Evolutionary conservation across 2,113 vertebrate genomes (phyloP).

Genomic region (Odocoileus virginianus): DNA sequence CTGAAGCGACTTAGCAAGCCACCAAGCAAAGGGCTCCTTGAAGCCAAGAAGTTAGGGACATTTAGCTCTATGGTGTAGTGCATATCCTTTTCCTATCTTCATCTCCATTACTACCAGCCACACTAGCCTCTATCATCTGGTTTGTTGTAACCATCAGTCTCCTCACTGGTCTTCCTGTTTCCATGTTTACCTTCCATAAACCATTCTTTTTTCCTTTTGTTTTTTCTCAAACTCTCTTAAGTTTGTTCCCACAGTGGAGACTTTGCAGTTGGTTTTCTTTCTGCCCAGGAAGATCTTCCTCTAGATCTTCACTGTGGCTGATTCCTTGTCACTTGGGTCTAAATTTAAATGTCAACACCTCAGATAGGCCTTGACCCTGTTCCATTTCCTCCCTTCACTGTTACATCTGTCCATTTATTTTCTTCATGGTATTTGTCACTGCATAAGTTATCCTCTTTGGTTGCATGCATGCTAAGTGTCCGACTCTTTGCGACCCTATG

Average conservation of each 20-base stretch:
- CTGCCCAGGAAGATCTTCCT: background rate
- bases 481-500: background rate
- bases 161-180: background rate
- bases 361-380: background rate
- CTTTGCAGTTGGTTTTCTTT: background rate
- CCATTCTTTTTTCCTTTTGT: background rate
- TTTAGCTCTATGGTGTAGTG: background rate
- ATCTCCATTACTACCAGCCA: rapidly evolving
- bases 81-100: background rate
- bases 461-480: background rate
- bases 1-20: too few relatives aligned
- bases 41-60: background rate
- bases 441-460: background rate
- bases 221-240: background rate
- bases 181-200: background rate
- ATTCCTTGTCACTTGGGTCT: background rate
- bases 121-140: background rate
- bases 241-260: background rate
- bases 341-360: background rate
- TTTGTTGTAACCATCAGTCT: background rate
- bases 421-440: background rate
- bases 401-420: background rate
- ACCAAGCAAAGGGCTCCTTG: background rate
- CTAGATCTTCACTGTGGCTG: background rate
- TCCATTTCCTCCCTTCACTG: background rate